These are phyloP conservation scores for Nomada hirtipes DNA, from an alignment of 2,888 invertebrate genomes.

Conservation along the genomic window DNA sequence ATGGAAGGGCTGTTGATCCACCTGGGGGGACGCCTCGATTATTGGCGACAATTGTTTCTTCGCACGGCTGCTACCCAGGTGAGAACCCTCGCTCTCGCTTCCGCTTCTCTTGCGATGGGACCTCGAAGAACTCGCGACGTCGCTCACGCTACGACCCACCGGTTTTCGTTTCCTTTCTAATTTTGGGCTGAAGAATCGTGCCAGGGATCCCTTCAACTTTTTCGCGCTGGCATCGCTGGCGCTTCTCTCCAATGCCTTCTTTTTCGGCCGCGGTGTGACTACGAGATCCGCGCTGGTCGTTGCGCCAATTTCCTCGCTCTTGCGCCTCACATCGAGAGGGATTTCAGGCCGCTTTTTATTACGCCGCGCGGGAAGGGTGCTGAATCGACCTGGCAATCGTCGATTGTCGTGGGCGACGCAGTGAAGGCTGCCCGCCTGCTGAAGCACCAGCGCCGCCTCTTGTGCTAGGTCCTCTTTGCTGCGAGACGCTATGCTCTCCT, in stretches of 20 bases:
- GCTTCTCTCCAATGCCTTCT: conserved; percentile 85
- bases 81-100: conserved; percentile 86
- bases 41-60: conserved; percentile 92
- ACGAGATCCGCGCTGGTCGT: conserved; percentile 71
- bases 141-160: conserved; percentile 84
- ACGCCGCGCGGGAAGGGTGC: conserved; percentile 88
- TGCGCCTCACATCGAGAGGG: conserved; percentile 81
- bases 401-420: conserved; percentile 85
- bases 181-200: conserved; percentile 79
- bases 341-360: conserved; percentile 81
- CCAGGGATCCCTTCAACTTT: conserved; percentile 76
- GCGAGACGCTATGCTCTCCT: conserved; percentile 88
- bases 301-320: conserved; percentile 86
- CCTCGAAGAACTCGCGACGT: conserved; percentile 85
- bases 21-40: conserved; percentile 90
- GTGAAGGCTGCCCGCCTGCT: conserved; percentile 90
- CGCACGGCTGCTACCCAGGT: conserved; percentile 86
- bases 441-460: conserved; percentile 91
- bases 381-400: conserved; percentile 85
- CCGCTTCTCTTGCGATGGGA: conserved; percentile 87
- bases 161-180: conserved; percentile 75
- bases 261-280: conserved; percentile 84
- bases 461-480: conserved; percentile 90
- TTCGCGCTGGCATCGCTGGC: conserved; percentile 83
- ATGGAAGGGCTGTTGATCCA: conserved; percentile 82